Evolutionary conservation across 1,140 invertebrate species (phyloP).

Genomic region (Linepithema humile): DNA sequence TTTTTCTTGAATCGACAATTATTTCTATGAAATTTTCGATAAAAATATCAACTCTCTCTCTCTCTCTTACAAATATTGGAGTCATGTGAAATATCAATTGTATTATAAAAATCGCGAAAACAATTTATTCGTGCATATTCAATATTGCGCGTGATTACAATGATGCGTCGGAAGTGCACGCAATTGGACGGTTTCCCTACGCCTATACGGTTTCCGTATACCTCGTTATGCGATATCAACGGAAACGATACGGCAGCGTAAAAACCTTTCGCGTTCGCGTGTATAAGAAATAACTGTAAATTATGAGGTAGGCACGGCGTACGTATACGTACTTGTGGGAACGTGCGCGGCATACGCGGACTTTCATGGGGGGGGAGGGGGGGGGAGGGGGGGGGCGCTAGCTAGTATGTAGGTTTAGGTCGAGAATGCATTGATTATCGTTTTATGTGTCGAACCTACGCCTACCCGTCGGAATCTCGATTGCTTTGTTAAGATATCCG

Average conservation of each 20-base stretch:
- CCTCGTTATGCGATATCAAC: slow-evolving; percentile 28
- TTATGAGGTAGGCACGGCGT: slow-evolving; percentile 61
- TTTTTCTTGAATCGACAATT: background rate
- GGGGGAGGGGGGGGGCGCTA: too few species aligned
- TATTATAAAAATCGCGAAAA: too few species aligned
- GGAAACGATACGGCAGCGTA: slow-evolving; percentile 12
- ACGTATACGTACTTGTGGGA: slow-evolving; percentile 48
- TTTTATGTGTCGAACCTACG: slow-evolving; percentile 63
- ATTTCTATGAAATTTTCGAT: background rate
- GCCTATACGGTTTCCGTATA: too few species aligned
- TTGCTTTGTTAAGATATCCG: slow-evolving; percentile 31
- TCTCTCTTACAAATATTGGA: too few species aligned
- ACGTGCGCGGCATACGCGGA: slow-evolving; percentile 61
- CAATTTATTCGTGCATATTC: too few species aligned
- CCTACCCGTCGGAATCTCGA: slow-evolving; percentile 42
- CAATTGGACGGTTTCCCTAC: background rate
- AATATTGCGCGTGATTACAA: background rate
- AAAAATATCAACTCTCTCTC: too few species aligned
- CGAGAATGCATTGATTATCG: slow-evolving; percentile 72
- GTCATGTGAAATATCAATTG: too few species aligned
- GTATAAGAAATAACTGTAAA: slow-evolving; percentile 72
- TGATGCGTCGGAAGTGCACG: background rate
- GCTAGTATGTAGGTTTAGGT: slow-evolving; percentile 70
- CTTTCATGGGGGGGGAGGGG: slow-evolving; percentile 63
- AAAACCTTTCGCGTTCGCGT: slow-evolving; percentile 46